phyloP scores from a whole-genome alignment of 2,113 vertebrate species.

The Myotis davidii region DNA sequence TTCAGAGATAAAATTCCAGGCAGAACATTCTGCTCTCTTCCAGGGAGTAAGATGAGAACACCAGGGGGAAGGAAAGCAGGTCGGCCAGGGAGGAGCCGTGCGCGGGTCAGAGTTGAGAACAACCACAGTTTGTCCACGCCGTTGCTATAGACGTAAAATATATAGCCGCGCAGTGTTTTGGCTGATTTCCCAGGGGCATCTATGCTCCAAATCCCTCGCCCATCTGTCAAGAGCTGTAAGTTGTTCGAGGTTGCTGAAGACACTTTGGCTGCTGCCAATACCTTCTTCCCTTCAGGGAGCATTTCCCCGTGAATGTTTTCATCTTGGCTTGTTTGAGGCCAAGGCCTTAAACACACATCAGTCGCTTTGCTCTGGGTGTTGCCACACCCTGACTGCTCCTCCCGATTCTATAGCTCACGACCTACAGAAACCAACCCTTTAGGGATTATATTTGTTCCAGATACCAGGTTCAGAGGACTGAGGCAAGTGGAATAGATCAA shows the following conservation, averaged over 20 bases:
- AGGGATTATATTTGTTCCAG: slow-evolving; percentile 6
- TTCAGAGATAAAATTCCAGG: slow-evolving; percentile 56
- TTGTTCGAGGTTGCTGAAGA: slow-evolving; percentile 58
- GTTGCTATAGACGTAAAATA: slow-evolving; percentile 51
- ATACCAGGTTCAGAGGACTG: slow-evolving; percentile 2
- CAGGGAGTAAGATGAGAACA: slow-evolving; percentile 55
- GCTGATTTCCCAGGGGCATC: slow-evolving; percentile 68
- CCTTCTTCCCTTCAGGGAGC: slow-evolving; percentile 29
- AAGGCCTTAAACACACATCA: not conserved
- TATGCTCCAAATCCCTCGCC: slow-evolving; percentile 66
- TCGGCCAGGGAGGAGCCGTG: slow-evolving; percentile 4
- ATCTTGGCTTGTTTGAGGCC: slow-evolving; percentile 56
- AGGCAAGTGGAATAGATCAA: slow-evolving; percentile 17
- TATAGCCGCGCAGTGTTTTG: slow-evolving; percentile 5
- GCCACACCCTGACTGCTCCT: not conserved
- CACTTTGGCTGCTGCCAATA: slow-evolving; percentile 43
- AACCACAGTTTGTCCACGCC: slow-evolving; percentile 41
- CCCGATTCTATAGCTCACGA: not conserved
- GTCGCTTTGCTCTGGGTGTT: not conserved
- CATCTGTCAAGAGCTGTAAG: slow-evolving; percentile 63
- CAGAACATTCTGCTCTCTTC: slow-evolving; percentile 55
- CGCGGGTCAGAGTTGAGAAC: slow-evolving; percentile 45
- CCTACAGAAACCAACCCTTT: not conserved
- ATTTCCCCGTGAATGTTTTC: slow-evolving; percentile 35
- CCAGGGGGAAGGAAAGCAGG: not conserved